phyloP scores from a whole-genome alignment of 1,140 invertebrate species.

The Lucilia cuprina region DNA sequence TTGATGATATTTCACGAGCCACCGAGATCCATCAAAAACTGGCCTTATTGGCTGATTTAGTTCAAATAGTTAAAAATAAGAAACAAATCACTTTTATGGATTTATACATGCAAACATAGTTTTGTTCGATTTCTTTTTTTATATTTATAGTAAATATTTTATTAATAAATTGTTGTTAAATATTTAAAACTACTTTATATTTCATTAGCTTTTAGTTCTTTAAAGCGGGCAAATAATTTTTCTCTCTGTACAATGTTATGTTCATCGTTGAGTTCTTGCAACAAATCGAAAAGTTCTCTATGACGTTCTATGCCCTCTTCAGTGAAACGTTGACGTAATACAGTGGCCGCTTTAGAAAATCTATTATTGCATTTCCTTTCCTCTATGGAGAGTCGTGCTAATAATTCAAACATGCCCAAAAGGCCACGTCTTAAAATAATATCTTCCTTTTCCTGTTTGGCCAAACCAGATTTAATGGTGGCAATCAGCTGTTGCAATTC shows the following conservation, averaged over 20 bases:
- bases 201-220: not conserved
- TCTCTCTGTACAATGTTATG: not conserved
- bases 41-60: not conserved
- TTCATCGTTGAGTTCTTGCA: not conserved
- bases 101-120: constrained; percentile 18
- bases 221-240: not conserved
- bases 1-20: constrained; percentile 9
- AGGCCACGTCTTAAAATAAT: constrained; percentile 16
- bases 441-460: constrained; percentile 23
- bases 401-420: constrained; percentile 22
- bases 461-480: constrained; percentile 4
- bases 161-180: no score
- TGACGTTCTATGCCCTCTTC: not conserved
- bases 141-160: not conserved
- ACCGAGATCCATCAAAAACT: constrained; percentile 12
- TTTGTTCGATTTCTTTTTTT: not conserved
- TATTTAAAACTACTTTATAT: no score
- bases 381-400: constrained; percentile 26
- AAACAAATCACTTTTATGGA: constrained; percentile 21
- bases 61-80: not conserved
- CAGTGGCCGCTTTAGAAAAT: not conserved
- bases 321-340: not conserved
- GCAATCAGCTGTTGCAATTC: constrained; percentile 23
- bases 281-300: not conserved
- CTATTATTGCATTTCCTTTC: constrained; percentile 17